Evolutionary conservation across 2,888 invertebrate genomes (phyloP).

Genomic region (Physocephala rufipes): DNA sequence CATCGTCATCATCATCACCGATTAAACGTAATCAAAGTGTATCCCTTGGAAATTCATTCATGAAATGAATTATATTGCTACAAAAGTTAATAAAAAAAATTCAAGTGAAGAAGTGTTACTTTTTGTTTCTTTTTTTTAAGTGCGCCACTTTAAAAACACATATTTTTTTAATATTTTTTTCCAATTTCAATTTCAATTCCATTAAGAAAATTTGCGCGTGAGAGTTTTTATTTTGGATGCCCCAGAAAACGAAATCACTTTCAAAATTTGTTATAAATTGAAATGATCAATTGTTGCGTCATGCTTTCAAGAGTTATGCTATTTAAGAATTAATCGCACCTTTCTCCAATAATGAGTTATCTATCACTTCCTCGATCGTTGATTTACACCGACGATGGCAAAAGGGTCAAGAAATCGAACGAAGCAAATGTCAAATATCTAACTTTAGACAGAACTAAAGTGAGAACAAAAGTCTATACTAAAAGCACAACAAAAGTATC

Average conservation of each 20-base stretch:
- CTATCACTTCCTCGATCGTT: constrained; percentile 52
- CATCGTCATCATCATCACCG: too few relatives aligned
- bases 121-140: too few relatives aligned
- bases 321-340: constrained; percentile 9
- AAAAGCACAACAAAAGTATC: constrained; percentile 36
- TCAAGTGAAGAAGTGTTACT: neutral
- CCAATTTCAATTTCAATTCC: too few relatives aligned
- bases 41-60: constrained; percentile 23
- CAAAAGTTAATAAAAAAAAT: neutral
- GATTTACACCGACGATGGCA: constrained; percentile 31
- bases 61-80: neutral
- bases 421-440: constrained; percentile 54
- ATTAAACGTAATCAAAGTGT: constrained; percentile 43
- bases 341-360: constrained; percentile 50
- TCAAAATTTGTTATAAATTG: neutral
- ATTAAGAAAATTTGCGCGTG: neutral
- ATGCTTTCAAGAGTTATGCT: constrained; percentile 6
- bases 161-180: neutral
- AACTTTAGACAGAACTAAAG: constrained; percentile 53
- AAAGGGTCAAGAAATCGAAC: constrained; percentile 37
- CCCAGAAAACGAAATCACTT: too few relatives aligned
- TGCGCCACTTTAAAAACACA: neutral
- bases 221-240: neutral
- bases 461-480: constrained; percentile 44
- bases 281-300: constrained; percentile 25